Conservation (phyloP, 2,797 vertebrate genomes). For the Enteromius treurensis region DNA sequence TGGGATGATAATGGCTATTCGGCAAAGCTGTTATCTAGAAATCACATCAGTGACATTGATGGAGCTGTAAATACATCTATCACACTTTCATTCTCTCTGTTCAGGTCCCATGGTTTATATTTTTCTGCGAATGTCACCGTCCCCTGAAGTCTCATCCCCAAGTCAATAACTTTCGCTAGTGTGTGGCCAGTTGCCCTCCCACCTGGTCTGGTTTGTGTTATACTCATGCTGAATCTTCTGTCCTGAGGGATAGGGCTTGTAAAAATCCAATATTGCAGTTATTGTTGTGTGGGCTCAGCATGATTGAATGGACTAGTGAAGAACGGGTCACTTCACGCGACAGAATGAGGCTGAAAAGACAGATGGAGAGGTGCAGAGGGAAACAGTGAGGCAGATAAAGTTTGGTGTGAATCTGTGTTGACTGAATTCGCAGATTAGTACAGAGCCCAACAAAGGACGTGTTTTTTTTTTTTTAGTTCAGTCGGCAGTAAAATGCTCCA, state of each 20-base stretch:
- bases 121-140: constrained; percentile 27
- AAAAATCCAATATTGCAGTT: constrained; percentile 63
- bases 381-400: constrained; percentile 37
- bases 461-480: background rate
- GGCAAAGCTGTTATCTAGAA: constrained; percentile 23
- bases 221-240: constrained; percentile 49
- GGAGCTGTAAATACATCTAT: constrained; percentile 22
- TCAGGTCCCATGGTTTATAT: constrained; percentile 37
- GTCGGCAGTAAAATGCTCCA: background rate
- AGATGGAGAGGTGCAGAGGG: constrained; percentile 49
- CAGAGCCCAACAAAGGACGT: constrained; percentile 18
- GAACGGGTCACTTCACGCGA: constrained; percentile 49
- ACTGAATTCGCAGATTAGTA: constrained; percentile 36
- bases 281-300: constrained; percentile 59
- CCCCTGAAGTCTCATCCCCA: constrained; percentile 41
- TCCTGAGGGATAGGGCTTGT: constrained; percentile 54
- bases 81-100: constrained; percentile 22
- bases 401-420: constrained; percentile 29
- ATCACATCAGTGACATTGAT: constrained; percentile 32
- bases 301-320: constrained; percentile 57
- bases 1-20: constrained; percentile 26
- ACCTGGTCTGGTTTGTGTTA: constrained; percentile 53
- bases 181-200: constrained; percentile 47
- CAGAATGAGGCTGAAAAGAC: constrained; percentile 55
- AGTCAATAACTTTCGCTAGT: constrained; percentile 52